phyloP scores from a whole-genome alignment of 2,113 vertebrate genomes.

The Engraulis encrasicolus region DNA sequence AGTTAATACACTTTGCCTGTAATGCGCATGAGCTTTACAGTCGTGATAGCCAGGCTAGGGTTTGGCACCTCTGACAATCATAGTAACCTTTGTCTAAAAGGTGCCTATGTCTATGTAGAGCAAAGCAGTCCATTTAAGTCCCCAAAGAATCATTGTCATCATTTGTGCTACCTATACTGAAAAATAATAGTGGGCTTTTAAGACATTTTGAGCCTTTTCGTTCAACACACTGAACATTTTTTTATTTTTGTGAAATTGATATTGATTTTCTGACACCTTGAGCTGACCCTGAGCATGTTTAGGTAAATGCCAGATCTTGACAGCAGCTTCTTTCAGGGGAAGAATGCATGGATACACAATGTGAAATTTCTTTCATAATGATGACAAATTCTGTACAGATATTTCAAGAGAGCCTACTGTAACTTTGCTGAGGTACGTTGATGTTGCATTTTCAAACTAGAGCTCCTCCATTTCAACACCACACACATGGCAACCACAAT shows the following conservation, averaged over 20 bases:
- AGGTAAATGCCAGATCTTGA: not conserved
- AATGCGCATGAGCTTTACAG: no score
- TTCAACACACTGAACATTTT: not conserved
- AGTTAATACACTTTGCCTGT: no score
- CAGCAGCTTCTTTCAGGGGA: not conserved
- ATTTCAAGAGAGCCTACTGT: no score
- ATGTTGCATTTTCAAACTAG: not conserved
- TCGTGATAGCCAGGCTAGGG: no score
- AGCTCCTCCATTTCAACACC: not conserved
- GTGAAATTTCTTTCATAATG: not conserved
- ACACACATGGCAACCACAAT: not conserved
- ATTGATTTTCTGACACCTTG: not conserved
- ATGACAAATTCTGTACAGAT: no score
- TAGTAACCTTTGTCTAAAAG: not conserved
- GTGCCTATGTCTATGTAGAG: not conserved
- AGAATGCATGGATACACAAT: not conserved
- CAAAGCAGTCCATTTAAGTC: not conserved
- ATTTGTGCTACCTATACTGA: not conserved
- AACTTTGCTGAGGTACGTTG: not conserved
- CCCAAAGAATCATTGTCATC: not conserved
- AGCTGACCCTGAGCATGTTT: not conserved
- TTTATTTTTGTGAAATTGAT: not conserved
- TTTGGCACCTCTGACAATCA: no score
- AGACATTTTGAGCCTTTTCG: not conserved
- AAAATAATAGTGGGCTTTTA: not conserved